Evolutionary conservation across 92 coral and sea anemone species (phyloP), one percentile per base, ranked within the genome.

Genomic region (Diadumene lineata): DNA sequence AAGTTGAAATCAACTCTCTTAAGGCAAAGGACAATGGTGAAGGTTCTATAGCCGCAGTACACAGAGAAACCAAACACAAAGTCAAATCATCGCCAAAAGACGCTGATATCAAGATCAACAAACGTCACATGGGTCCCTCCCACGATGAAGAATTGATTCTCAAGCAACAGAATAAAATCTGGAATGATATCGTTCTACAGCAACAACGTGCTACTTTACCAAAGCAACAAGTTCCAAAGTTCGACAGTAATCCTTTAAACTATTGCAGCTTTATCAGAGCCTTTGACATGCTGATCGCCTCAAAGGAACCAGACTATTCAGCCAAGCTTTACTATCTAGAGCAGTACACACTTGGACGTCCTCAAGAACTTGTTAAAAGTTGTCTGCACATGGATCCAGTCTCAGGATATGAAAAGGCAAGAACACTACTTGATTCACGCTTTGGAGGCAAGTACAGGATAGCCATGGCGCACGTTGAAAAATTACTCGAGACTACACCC

Each of bases 401-500:
- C 2, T 46, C 31, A 29, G 70, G 72, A 64, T 60, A 60, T 24
- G 11, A 21, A 30, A 60, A 60, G 31, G 70, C 69, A 22, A 56
- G 58, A 64, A 50, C 55, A 23, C 70, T 80, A 24, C 31, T 80
- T 19, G 64, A 60, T 11, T 33, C 23, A 60, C 23, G 65, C 73
- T 28, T 46, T 38, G 81, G 81, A 16, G 72, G 74, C 65, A 74
- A 81, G 18, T 60, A 81, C 34, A 81, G 43, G 2, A 66, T 64
- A 31, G 81, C 86, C 1, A 66, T 75, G 68, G 82, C 86, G 1
- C 74, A 55, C 48, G 83, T 78, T 4, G 69, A 78, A 1, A 46
- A 56, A 10, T 34, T 78, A 1, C 26, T 65, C 38, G 16, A 30
- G 8, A 24, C 21, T 7, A 71, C 77, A 11, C 3, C 19, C 17